Base-by-base conservation (phyloP, 2,113 vertebrate species). In the Cnemophilus loriae region DNA sequence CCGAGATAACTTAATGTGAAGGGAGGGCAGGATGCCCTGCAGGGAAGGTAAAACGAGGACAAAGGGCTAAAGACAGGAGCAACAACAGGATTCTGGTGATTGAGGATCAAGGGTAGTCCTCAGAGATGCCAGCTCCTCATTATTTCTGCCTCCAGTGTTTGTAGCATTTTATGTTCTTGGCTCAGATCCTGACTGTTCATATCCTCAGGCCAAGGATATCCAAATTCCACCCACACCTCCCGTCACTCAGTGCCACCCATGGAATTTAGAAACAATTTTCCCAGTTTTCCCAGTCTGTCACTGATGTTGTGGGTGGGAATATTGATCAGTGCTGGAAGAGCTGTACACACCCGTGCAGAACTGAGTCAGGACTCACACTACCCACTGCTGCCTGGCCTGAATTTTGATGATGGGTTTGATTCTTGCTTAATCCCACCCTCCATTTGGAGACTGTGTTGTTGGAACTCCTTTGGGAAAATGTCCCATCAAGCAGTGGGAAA, bases 221-320 rank as follows among this genome's bases (percentile, higher is more conserved):
- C 59, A 44, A 47, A 59, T 88, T 39, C 49, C 7, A 4, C 39
- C 70, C 6, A 2, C 16, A 2, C 3, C 17, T 82, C 68, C 46
- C 7, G 1, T 41, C 64, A 7, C 61, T 70, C 18, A 0, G 10
- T 37, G 41, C 27, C 46, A 41, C 33, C 22, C 1, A 0, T 70
- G 65, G 57, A 52, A 56, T 76, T 64, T 10, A 50, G 12, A 39
- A 81, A 32, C 20, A 6, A 2, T 23, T 69, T 41, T 47, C 16
- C 35, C 32, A 6, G 2, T 13, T 69, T 57, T 59, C n/a, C 55
- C 50, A 0, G 49, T 55, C 28, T n/a, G 15, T n/a, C 17, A 3
- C 2, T 17, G 28, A 2, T 61, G 56, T 0, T 56, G n/a, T 71
- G 49, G 35, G 12, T 63, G 52, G 44, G 68, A 84, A 44, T 30